Base-by-base conservation (phyloP, 2,888 invertebrate species). In the Crossocerus cetratus region DNA sequence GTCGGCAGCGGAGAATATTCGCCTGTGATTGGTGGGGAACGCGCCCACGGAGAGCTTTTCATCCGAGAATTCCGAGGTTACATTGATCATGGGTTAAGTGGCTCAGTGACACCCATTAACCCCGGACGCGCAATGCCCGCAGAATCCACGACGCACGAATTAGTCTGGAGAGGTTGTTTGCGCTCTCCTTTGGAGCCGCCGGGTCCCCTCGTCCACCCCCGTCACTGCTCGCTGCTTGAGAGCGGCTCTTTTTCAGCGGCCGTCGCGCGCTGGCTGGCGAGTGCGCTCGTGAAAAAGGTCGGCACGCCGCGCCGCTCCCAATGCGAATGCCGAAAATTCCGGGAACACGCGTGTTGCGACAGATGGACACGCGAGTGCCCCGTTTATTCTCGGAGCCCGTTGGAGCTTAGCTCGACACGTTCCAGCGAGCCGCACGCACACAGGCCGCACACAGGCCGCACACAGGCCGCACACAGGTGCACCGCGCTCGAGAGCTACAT, bases 51-150 rank as follows among this genome's bases (percentile, higher is more conserved):
- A 54, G 21, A 70, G 74, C 70, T 76, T 76, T 82, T 79, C 77
- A 63, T 74, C 69, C 69, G 70, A 65, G 77, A 82, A 85, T 84
- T 83, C 80, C 81, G 78, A 79, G 82, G 85, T 86, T 84, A 83
- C 83, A 83, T 84, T 82, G 86, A 85, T 85, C 83, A 76, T 63
- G 80, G 84, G 85, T 86, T 72, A 86, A 86, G 78, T 85, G 81
- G 72, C 82, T 80, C 76, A 78, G 81, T 77, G 86, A 84, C 85
- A 82, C 63, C 79, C 77, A 69, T 84, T 84, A 84, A 86, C 81
- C 82, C 63, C 69, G 71, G 49, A 65, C 73, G 67, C 72, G 67
- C 54, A 72, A 72, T 72, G 68, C 73, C 71, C 80, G 71, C 73
- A 74, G 74, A 76, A 83, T 76, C 72, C 82, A 70, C 76, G 80